phyloP scores from a whole-genome alignment of 2,113 vertebrate genomes.

The Laterallus jamaicensis region DNA sequence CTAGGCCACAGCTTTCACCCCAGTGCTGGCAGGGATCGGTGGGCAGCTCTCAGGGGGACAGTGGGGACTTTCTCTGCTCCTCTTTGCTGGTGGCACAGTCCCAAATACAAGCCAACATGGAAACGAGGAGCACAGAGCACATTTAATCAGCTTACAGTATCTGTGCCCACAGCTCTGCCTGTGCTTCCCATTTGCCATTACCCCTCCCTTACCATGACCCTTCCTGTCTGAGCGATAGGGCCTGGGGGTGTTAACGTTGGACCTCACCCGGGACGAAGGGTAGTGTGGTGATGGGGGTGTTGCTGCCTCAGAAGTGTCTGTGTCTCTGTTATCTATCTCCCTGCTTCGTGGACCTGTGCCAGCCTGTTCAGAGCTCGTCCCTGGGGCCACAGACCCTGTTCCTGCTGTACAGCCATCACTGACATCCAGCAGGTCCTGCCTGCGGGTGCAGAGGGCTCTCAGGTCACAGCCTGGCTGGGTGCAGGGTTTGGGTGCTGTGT shows the following conservation, averaged over 20 bases:
- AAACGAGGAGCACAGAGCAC: neutral
- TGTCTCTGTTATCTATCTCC: rapidly evolving
- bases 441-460: rapidly evolving
- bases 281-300: rapidly evolving
- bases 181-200: neutral
- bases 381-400: neutral
- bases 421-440: rapidly evolving
- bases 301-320: neutral
- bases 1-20: neutral
- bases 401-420: rapidly evolving
- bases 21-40: rapidly evolving
- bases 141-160: neutral
- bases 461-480: neutral
- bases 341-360: rapidly evolving
- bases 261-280: conserved; percentile 1
- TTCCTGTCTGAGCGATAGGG: neutral
- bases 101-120: neutral
- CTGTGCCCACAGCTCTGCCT: neutral
- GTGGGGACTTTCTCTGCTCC: neutral
- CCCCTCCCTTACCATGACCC: neutral
- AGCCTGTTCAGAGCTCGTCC: neutral
- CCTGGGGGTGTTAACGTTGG: neutral
- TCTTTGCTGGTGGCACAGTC: neutral
- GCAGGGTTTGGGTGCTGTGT: neutral
- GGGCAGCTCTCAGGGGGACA: neutral